Evolutionary conservation across 2,888 invertebrate species (phyloP).

Genomic region (Lutraria lutraria): DNA sequence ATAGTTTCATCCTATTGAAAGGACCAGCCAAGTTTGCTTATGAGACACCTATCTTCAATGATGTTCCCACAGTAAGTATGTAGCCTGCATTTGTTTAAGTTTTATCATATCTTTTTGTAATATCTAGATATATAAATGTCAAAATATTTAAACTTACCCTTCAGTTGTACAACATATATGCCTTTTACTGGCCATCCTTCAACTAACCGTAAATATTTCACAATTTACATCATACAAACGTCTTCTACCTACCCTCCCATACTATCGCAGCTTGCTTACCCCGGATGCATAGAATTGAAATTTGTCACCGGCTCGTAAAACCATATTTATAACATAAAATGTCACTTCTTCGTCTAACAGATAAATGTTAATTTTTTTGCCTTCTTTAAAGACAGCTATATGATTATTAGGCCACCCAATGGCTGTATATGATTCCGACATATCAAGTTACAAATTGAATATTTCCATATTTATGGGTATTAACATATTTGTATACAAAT

Average conservation of each 20-base stretch:
- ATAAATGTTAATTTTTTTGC: slow-evolving; percentile 24
- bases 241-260: neutral
- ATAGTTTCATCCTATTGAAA: too few species aligned
- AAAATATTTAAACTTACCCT: too few species aligned
- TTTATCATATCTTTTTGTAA: too few species aligned
- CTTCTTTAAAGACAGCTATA: slow-evolving; percentile 31
- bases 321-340: slow-evolving; percentile 45
- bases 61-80: too few species aligned
- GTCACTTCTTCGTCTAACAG: slow-evolving; percentile 43
- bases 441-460: slow-evolving; percentile 60
- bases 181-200: too few species aligned
- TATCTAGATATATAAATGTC: too few species aligned
- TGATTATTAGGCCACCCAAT: slow-evolving; percentile 55
- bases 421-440: slow-evolving; percentile 38
- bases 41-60: too few species aligned
- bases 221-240: neutral
- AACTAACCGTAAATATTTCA: neutral
- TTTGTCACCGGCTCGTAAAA: slow-evolving; percentile 50
- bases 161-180: too few species aligned
- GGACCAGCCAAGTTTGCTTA: too few species aligned
- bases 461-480: slow-evolving; percentile 43
- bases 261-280: neutral
- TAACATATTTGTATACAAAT: slow-evolving; percentile 49
- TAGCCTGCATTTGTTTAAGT: too few species aligned
- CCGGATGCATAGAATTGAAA: slow-evolving; percentile 43